phyloP scores from a whole-genome alignment of 2,113 vertebrate genomes.

The Heptranchias perlo region DNA sequence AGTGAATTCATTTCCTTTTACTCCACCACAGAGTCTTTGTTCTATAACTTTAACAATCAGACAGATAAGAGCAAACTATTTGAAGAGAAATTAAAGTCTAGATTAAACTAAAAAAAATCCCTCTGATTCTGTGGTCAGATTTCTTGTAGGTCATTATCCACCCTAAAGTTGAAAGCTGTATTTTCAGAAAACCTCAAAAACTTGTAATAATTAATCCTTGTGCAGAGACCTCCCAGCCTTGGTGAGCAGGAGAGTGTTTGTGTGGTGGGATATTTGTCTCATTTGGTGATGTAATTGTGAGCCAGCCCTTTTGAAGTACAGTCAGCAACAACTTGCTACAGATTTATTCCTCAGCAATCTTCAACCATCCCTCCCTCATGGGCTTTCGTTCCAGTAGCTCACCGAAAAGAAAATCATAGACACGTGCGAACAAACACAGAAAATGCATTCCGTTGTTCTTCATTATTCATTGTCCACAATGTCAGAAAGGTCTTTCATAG shows the following conservation, averaged over 20 bases:
- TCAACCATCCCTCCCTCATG: not conserved
- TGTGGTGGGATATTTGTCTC: not conserved
- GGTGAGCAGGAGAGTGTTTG: not conserved
- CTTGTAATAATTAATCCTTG: not conserved
- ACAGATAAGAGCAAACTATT: not conserved
- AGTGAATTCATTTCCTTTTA: not conserved
- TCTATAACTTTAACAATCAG: not conserved
- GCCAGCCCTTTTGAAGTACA: not conserved
- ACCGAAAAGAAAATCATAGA: not conserved
- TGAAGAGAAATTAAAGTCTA: not conserved
- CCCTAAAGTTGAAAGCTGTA: not conserved
- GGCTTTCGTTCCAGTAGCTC: not conserved
- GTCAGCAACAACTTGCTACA: not conserved
- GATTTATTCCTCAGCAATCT: not conserved
- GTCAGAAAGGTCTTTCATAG: not conserved
- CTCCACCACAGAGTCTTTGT: not conserved
- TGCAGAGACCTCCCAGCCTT: not conserved
- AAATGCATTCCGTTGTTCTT: not conserved
- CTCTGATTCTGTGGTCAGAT: not conserved
- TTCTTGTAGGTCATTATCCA: not conserved
- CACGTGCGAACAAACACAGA: not conserved
- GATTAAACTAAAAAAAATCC: not conserved
- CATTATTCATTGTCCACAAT: not conserved
- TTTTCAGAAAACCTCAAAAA: not conserved
- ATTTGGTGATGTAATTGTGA: not conserved